Evolutionary conservation across 2,888 invertebrate genomes (phyloP).

Genomic region (Choristoneura rosaceana): DNA sequence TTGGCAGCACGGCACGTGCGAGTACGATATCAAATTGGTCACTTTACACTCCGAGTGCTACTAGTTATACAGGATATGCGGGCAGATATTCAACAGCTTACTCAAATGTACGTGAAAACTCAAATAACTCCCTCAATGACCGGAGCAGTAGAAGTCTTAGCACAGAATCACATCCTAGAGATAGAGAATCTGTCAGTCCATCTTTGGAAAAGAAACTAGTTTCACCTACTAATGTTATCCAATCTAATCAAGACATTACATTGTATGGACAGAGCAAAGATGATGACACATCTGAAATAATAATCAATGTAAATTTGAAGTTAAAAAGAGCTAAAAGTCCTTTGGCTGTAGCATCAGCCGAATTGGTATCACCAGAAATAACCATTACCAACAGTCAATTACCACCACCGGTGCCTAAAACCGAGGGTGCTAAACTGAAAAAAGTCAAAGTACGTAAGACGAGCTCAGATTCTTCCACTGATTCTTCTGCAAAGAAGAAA

Average conservation of each 20-base stretch:
- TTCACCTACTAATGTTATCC: slow-evolving; percentile 42
- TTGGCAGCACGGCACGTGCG: slow-evolving; percentile 85
- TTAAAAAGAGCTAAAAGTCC: slow-evolving; percentile 74
- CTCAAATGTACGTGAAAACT: slow-evolving; percentile 69
- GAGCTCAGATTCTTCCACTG: slow-evolving; percentile 73
- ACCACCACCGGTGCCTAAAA: slow-evolving; percentile 81
- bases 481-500: slow-evolving; percentile 72
- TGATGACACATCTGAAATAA: slow-evolving; percentile 74
- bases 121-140: slow-evolving; percentile 63
- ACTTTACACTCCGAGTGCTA: slow-evolving; percentile 82
- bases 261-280: slow-evolving; percentile 71
- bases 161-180: slow-evolving; percentile 66
- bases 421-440: slow-evolving; percentile 70
- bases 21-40: slow-evolving; percentile 86
- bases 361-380: slow-evolving; percentile 75
- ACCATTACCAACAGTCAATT: slow-evolving; percentile 75
- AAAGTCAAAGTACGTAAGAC: slow-evolving; percentile 74
- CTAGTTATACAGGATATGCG: slow-evolving; percentile 76
- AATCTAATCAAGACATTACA: slow-evolving; percentile 63
- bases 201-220: slow-evolving; percentile 52
- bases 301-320: slow-evolving; percentile 80
- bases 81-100: slow-evolving; percentile 80
- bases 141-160: slow-evolving; percentile 74
- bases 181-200: slow-evolving; percentile 56
- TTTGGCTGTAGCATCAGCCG: slow-evolving; percentile 53